Conservation (phyloP, 2,888 invertebrate species). For the Dascillus cervinus region DNA sequence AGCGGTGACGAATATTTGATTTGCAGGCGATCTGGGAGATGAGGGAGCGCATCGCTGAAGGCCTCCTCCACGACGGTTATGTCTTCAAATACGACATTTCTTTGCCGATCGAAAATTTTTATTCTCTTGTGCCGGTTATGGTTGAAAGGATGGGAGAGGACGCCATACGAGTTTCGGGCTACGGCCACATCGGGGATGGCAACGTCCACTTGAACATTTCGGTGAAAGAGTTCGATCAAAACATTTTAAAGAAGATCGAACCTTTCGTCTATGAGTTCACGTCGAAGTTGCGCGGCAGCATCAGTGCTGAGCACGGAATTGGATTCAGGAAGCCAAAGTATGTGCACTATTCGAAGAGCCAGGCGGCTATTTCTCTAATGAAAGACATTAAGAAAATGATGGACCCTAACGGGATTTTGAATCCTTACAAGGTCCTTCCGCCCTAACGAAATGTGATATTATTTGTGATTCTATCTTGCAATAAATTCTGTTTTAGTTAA, state of each 20-base stretch:
- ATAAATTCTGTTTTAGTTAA: too few relatives aligned
- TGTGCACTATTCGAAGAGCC: slow-evolving; percentile 73
- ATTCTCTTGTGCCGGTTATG: slow-evolving; percentile 71
- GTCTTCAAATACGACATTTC: slow-evolving; percentile 95
- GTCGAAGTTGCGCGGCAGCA: slow-evolving; percentile 70
- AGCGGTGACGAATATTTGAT: too few relatives aligned
- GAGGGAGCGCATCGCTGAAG: slow-evolving; percentile 77
- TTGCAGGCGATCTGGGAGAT: slow-evolving; percentile 73
- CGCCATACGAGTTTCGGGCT: slow-evolving; percentile 67
- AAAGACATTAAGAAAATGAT: slow-evolving; percentile 71
- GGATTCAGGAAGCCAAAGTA: slow-evolving; percentile 83
- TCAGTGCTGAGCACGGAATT: slow-evolving; percentile 96
- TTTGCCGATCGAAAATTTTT: slow-evolving; percentile 74
- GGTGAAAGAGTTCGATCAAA: slow-evolving; percentile 56
- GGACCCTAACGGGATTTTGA: slow-evolving; percentile 92
- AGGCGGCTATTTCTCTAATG: slow-evolving; percentile 73
- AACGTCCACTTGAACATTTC: slow-evolving; percentile 91
- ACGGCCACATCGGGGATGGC: slow-evolving; percentile 93
- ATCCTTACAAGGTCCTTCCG: slow-evolving; percentile 84
- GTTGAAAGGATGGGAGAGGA: slow-evolving; percentile 55
- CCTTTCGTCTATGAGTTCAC: slow-evolving; percentile 91
- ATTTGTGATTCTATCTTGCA: too few relatives aligned
- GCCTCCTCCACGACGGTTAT: slow-evolving; percentile 72
- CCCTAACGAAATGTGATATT: too few relatives aligned
- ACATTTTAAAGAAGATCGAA: slow-evolving; percentile 62